Evolutionary conservation across 2,888 invertebrate species (phyloP), one percentile per base, ranked within the genome.

Genomic region (Polymixis lichenea): DNA sequence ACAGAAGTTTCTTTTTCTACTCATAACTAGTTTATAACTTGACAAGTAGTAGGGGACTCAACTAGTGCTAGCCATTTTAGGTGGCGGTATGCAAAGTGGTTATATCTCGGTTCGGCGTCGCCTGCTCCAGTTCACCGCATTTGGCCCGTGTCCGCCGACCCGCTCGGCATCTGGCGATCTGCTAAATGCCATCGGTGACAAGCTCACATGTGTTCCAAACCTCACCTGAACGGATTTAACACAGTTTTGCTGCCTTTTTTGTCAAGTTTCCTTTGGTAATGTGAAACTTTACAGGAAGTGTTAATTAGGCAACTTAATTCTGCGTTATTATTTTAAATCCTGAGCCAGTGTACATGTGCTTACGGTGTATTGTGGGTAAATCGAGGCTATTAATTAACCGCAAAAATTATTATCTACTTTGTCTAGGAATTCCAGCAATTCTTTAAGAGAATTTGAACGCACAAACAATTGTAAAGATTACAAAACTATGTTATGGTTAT

Each of bases 1-100:
- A 28, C 17, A 58, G 19, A 28, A 28, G 0, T 28, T 28, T 28
- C 25, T 58, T 28, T 8, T 19, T 19, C 28, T 78, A 8, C 1
- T 43, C 43, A 11, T 53, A 19, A 28, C 49, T 61, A 25, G 7
- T 28, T 49, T 7, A 15, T 17, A 43, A 43, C 19, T 2, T 22
- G 3, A 19, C 38, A 46, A 66, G 1, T 78, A 61, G 83, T 84
- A 79, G 84, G 67, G 84, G 72, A 28, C 13, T 2, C 8, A 55
- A 69, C 77, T 61, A 67, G 67, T 62, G 72, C 69, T 72, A 60
- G 32, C 88, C 88, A 43, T 86, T 87, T 82, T 84, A 80, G 88
- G 86, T 82, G 82, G 69, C 80, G 81, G 83, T 83, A 91, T 91
- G 89, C 89, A 88, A 91, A 91, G 80, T 83, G 77, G 79, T 76